Conservation (phyloP, 2,113 vertebrate genomes). For the Sminthopsis crassicaudata region DNA sequence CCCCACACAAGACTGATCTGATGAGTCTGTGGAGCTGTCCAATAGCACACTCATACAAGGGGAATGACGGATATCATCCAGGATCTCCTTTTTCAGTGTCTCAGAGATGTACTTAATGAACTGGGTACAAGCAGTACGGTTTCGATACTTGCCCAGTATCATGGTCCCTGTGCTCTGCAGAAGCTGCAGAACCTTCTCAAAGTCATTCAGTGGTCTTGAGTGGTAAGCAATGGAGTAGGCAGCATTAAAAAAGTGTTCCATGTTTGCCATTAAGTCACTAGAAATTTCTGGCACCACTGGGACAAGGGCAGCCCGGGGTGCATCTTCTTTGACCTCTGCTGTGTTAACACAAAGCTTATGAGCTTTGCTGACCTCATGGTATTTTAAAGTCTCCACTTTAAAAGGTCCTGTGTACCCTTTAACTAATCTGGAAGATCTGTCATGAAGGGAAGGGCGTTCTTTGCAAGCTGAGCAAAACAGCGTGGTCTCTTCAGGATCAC, state of each 20-base stretch:
- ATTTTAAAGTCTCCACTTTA: slow-evolving; percentile 77
- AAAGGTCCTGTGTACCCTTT: slow-evolving; percentile 70
- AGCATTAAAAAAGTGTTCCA: slow-evolving; percentile 66
- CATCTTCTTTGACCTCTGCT: not conserved
- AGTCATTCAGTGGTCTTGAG: slow-evolving; percentile 72
- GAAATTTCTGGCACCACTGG: slow-evolving; percentile 61
- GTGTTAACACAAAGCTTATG: slow-evolving; percentile 70
- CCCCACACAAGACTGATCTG: slow-evolving; percentile 48
- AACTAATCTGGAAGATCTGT: slow-evolving; percentile 67
- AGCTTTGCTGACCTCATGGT: slow-evolving; percentile 75
- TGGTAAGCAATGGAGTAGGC: slow-evolving; percentile 69
- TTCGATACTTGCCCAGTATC: slow-evolving; percentile 70
- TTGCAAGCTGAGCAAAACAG: slow-evolving; percentile 72
- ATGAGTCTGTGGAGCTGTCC: slow-evolving; percentile 27
- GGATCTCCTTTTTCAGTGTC: slow-evolving; percentile 68
- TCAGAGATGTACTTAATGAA: slow-evolving; percentile 71
- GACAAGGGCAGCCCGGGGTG: not conserved
- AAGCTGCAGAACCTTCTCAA: slow-evolving; percentile 68
- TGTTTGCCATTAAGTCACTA: slow-evolving; percentile 64
- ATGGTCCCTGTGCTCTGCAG: slow-evolving; percentile 63
- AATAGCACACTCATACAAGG: slow-evolving; percentile 53
- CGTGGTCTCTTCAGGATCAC: slow-evolving; percentile 61
- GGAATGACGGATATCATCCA: not conserved
- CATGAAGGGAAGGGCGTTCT: slow-evolving; percentile 58
- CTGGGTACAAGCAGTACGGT: slow-evolving; percentile 63